Evolutionary conservation across 2,888 invertebrate species (phyloP).

Genomic region (Lasioglossum calceatum): DNA sequence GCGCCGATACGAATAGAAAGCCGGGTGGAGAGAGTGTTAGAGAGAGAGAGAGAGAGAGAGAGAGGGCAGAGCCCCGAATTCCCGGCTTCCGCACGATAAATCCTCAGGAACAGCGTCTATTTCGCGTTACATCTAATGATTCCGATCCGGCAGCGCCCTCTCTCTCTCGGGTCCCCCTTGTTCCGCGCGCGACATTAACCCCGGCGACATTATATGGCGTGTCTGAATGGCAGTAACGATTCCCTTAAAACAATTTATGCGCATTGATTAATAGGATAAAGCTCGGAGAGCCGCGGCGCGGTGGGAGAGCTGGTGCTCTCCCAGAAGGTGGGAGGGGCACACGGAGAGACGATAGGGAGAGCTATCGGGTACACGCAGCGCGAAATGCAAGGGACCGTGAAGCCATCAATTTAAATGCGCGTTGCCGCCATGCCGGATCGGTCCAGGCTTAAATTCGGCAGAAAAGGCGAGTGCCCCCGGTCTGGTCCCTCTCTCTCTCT

Average conservation of each 20-base stretch:
- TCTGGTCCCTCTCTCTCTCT: neutral
- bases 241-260: slow-evolving; percentile 76
- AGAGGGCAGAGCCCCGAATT: slow-evolving; percentile 49
- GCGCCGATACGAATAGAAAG: slow-evolving; percentile 41
- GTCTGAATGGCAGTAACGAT: slow-evolving; percentile 74
- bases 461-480: slow-evolving; percentile 36
- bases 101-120: slow-evolving; percentile 61
- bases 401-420: slow-evolving; percentile 74
- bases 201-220: slow-evolving; percentile 63
- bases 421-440: slow-evolving; percentile 65
- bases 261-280: slow-evolving; percentile 76
- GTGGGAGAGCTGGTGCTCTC: slow-evolving; percentile 11
- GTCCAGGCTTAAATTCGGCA: slow-evolving; percentile 68
- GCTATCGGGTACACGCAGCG: slow-evolving; percentile 67
- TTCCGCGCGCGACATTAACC: slow-evolving; percentile 71
- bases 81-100: slow-evolving; percentile 65
- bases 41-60: neutral
- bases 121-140: slow-evolving; percentile 70
- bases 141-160: slow-evolving; percentile 58
- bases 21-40: neutral
- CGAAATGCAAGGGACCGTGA: slow-evolving; percentile 74
- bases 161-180: slow-evolving; percentile 53
- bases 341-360: slow-evolving; percentile 50
- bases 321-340: neutral
- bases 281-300: slow-evolving; percentile 54